Percentiles rank a stretch among this genome's conserved stretches.
Conservation (phyloP, 2,888 invertebrate species). For the Pollenia angustigena region DNA sequence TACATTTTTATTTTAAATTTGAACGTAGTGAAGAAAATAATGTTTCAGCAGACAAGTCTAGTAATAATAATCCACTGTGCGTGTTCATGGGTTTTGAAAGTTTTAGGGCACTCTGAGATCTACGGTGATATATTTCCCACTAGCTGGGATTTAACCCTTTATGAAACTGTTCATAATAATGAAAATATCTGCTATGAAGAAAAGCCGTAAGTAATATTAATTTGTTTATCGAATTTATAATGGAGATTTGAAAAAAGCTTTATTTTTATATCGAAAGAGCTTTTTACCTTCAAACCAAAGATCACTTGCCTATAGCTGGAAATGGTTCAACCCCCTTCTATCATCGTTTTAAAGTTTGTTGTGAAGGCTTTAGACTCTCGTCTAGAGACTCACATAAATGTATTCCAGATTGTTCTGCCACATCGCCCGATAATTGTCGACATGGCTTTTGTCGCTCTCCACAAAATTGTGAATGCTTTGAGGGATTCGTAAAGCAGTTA, state of each 20-base stretch:
- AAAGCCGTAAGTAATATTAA: slow-evolving; percentile 79
- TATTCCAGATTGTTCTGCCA: slow-evolving; percentile 82
- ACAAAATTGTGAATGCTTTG: slow-evolving; percentile 81
- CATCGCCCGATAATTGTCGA: slow-evolving; percentile 83
- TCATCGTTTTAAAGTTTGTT: slow-evolving; percentile 89
- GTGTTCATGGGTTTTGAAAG: neutral
- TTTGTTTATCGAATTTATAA: neutral
- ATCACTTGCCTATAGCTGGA: slow-evolving; percentile 81
- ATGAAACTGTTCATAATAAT: slow-evolving; percentile 2
- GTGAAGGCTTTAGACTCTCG: slow-evolving; percentile 88
- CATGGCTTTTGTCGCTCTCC: slow-evolving; percentile 85
- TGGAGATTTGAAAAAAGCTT: neutral
- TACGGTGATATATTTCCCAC: slow-evolving; percentile 65
- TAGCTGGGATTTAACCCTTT: slow-evolving; percentile 57
- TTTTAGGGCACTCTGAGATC: slow-evolving; percentile 7
- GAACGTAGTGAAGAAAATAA: slow-evolving; percentile 7
- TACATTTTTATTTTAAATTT: slow-evolving; percentile 4
- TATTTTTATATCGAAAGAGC: slow-evolving; percentile 70
- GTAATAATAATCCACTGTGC: neutral
- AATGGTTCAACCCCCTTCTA: slow-evolving; percentile 80
- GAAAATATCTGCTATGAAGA: slow-evolving; percentile 77
- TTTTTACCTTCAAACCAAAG: slow-evolving; percentile 80
- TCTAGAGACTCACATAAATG: slow-evolving; percentile 84
- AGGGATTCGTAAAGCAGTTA: slow-evolving; percentile 80
- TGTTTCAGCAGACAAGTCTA: neutral